Evolutionary conservation across 2,797 vertebrate genomes (phyloP), one percentile per base, ranked within the genome.

Genomic region (Phoeniculus purpureus): DNA sequence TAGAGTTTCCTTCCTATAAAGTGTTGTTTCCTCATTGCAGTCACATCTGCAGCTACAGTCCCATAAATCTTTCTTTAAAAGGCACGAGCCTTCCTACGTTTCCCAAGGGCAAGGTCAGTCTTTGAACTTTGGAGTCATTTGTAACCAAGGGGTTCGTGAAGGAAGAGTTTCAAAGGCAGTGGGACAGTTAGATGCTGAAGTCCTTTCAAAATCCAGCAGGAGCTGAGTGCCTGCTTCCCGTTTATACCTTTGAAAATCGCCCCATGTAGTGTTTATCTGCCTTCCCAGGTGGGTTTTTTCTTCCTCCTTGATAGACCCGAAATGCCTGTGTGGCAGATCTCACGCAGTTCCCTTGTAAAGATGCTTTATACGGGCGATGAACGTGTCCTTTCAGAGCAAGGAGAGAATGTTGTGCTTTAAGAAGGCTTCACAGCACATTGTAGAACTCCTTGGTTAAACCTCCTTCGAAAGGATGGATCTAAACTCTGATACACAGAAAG

Each of bases 21-120:
- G 86, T 92, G 94, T 87, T 90, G 90, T 81, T 96, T 96, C 95
- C 94, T 93, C 89, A 83, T 43, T 27, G 3, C 77, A 89, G 81
- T 94, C 93, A 94, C 95, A 96, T 96, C 90, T 95, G 95, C 92
- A 93, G 87, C 90, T 85, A 81, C 80, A 80, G 64, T 48, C 76
- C 66, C 95, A 94, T 96, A 94, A 96, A 95, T 96, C 95, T 96
- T 89, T 61, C 79, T 94, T 91, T 95, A 94, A 93, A 95, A 96
- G 93, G 95, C 95, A 96, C 90, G 92, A 96, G 94, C 93, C 95
- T 93, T 83, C 87, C 90, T 96, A 67, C 22, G 11, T 93, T 95
- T 95, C 95, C 94, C 92, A 96, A 94, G 96, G 96, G 93, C 96
- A 95, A 96, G 95, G 96, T 95, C 95, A 94, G 81, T 76, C 93